phyloP scores from a whole-genome alignment of 35 echinoderm and acorn worm species.

The Apostichopus californicus region DNA sequence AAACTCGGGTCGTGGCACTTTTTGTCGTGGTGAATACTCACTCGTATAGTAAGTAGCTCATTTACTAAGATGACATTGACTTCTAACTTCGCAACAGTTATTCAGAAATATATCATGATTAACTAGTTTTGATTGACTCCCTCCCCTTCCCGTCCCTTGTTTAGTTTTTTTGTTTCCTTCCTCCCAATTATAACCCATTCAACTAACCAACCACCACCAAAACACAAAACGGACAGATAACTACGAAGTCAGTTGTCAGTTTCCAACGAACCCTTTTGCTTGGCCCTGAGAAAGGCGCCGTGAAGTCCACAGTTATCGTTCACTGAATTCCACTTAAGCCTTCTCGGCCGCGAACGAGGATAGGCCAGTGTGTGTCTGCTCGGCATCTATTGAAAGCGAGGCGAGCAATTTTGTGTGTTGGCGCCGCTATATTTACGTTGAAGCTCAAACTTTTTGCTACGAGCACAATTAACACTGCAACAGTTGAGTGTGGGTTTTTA shows the following conservation, averaged over 20 bases:
- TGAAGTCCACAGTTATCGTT: constrained; percentile 46
- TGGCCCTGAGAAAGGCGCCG: constrained; percentile 49
- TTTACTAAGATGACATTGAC: no score
- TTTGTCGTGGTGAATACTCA: no score
- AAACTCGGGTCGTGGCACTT: no score
- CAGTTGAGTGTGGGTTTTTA: neutral
- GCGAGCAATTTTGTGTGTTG: constrained; percentile 70
- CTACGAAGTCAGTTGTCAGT: neutral
- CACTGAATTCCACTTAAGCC: constrained; percentile 51
- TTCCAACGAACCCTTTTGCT: constrained; percentile 36
- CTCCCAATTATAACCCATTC: no score
- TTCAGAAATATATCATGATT: no score
- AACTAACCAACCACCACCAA: neutral
- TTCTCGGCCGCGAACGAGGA: constrained; percentile 21
- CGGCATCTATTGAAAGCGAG: constrained; percentile 68
- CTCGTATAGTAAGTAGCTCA: no score
- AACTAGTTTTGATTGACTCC: no score
- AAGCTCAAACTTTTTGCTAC: constrained; percentile 5
- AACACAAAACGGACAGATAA: neutral
- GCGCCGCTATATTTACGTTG: constrained; percentile 82
- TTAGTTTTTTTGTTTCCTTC: no score
- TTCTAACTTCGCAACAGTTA: no score
- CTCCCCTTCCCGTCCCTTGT: no score
- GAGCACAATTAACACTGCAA: constrained; percentile 37
- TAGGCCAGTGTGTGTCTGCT: constrained; percentile 20